These are phyloP conservation scores for Drosophila albomicans DNA, from an alignment of 1,140 invertebrate genomes.

Conservation along the genomic window DNA sequence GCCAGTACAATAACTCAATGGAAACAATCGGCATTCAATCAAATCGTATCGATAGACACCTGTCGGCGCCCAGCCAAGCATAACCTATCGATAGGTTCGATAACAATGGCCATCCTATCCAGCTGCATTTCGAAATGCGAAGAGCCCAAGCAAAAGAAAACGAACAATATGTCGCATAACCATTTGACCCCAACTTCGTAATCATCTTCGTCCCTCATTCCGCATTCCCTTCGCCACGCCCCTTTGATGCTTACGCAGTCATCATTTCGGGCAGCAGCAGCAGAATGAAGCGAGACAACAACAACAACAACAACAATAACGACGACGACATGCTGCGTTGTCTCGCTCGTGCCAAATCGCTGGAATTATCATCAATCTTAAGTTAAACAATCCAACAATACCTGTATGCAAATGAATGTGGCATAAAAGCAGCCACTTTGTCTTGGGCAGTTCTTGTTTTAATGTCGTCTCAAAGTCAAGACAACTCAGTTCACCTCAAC, in stretches of 20 bases:
- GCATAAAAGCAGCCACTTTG: conserved; percentile 32
- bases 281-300: too few species aligned
- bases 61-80: conserved; percentile 11
- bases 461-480: conserved; percentile 10
- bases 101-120: neutral
- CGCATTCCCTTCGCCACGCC: neutral
- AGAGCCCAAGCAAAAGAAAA: conserved; percentile 18
- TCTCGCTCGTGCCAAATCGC: conserved; percentile 50
- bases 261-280: too few species aligned
- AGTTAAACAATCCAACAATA: conserved; percentile 31
- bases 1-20: neutral
- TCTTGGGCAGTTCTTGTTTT: conserved; percentile 40
- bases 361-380: conserved; percentile 52
- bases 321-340: neutral
- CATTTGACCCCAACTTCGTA: neutral
- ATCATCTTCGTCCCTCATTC: neutral
- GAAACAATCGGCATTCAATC: conserved; percentile 28
- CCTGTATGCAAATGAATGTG: conserved; percentile 46
- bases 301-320: too few species aligned
- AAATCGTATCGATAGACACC: conserved; percentile 14
- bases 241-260: conserved; percentile 3
- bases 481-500: neutral
- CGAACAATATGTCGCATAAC: conserved; percentile 10
- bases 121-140: conserved; percentile 27
- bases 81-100: conserved; percentile 34